Conservation (phyloP, 2,797 vertebrate genomes). For the Cirrhinus molitorella region DNA sequence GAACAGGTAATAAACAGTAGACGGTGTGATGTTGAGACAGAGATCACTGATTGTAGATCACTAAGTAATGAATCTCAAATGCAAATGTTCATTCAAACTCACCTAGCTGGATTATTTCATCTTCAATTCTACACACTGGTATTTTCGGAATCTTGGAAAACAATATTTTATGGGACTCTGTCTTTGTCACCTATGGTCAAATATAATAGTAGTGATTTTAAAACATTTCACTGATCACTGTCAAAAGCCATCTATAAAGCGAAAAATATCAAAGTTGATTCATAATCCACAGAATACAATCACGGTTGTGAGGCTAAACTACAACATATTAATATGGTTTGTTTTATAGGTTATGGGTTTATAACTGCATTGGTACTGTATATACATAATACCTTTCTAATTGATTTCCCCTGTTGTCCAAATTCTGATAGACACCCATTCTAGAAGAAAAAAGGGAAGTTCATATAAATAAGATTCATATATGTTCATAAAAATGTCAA, state of each 20-base stretch:
- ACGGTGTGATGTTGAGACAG: background rate
- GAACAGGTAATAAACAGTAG: background rate
- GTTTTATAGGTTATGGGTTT: background rate
- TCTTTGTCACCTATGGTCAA: background rate
- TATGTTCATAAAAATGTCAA: background rate
- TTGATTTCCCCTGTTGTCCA: background rate
- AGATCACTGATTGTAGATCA: background rate
- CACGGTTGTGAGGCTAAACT: background rate
- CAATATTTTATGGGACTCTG: background rate
- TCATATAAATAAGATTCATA: background rate
- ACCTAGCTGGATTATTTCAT: background rate
- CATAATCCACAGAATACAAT: background rate
- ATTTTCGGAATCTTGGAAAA: background rate
- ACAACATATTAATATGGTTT: background rate
- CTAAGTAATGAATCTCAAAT: background rate
- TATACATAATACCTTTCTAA: background rate
- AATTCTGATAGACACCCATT: background rate
- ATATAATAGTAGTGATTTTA: background rate
- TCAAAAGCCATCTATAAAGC: background rate
- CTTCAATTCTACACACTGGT: background rate
- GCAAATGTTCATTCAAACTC: background rate
- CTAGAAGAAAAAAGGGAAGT: background rate
- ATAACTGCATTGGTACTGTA: background rate
- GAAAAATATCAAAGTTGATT: background rate
- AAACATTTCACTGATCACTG: background rate